Conservation (phyloP, 2,888 invertebrate species). For the Xanthorhoe designata region DNA sequence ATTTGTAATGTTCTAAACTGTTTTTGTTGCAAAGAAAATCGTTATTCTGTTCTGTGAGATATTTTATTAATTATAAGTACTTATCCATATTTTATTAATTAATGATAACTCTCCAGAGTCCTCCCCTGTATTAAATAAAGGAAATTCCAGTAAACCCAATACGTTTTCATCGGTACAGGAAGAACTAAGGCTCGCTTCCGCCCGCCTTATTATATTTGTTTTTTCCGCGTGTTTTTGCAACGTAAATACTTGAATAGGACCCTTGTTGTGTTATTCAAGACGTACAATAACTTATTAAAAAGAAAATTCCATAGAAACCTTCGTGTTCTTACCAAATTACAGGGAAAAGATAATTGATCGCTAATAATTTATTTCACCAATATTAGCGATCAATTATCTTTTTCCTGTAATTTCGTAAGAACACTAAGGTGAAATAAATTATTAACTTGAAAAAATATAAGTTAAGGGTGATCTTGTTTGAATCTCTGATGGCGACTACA, state of each 20-base stretch:
- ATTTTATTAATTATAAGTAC: too few relatives aligned
- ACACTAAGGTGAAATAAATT: too few relatives aligned
- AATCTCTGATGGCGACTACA: background rate
- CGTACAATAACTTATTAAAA: background rate
- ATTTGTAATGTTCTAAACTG: too few relatives aligned
- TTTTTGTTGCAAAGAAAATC: too few relatives aligned
- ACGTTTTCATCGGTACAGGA: constrained; percentile 31
- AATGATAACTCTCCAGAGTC: background rate
- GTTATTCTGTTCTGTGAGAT: too few relatives aligned
- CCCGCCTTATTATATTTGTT: constrained; percentile 32
- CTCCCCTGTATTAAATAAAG: constrained; percentile 11
- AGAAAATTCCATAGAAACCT: background rate
- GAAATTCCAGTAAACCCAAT: constrained; percentile 34
- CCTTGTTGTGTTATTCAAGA: background rate
- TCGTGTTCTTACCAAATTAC: background rate
- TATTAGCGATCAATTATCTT: too few relatives aligned
- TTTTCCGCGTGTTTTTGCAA: constrained; percentile 21
- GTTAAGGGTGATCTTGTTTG: too few relatives aligned
- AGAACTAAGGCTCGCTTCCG: constrained; percentile 34
- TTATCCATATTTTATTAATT: too few relatives aligned
- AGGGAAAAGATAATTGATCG: too few relatives aligned
- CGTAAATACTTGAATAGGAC: background rate
- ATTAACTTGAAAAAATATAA: too few relatives aligned
- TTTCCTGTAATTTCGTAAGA: too few relatives aligned
- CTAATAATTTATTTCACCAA: too few relatives aligned